These are phyloP conservation scores for Vulpes lagopus DNA, from an alignment of 2,113 vertebrate species.

Conservation along the genomic window DNA sequence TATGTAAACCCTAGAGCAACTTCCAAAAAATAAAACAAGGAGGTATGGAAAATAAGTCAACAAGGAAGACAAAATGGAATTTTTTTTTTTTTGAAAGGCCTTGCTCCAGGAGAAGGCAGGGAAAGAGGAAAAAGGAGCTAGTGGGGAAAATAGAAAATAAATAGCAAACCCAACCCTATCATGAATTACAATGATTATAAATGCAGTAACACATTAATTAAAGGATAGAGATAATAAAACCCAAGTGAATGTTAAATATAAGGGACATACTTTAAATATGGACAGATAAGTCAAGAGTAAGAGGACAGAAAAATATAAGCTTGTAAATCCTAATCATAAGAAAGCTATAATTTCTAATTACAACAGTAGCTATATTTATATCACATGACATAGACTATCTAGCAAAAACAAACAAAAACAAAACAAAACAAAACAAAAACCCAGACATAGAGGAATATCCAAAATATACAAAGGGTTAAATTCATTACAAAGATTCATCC, in stretches of 20 bases:
- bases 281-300: background rate
- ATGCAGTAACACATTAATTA: background rate
- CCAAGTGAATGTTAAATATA: background rate
- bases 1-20: background rate
- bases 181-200: background rate
- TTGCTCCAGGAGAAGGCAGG: background rate
- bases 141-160: background rate
- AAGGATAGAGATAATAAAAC: background rate
- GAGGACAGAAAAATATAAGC: background rate
- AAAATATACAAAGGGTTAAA: background rate
- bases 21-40: background rate
- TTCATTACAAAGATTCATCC: background rate
- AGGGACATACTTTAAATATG: background rate
- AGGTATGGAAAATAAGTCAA: background rate
- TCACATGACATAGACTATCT: background rate
- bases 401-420: background rate
- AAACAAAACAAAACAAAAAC: too few relatives aligned
- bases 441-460: background rate
- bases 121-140: background rate
- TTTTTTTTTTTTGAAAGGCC: background rate
- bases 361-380: background rate
- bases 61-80: background rate
- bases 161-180: background rate
- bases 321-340: background rate
- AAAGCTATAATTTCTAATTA: background rate